These are phyloP conservation scores for Agriopis leucophaearia DNA, from an alignment of 2,888 invertebrate species.

Conservation along the genomic window DNA sequence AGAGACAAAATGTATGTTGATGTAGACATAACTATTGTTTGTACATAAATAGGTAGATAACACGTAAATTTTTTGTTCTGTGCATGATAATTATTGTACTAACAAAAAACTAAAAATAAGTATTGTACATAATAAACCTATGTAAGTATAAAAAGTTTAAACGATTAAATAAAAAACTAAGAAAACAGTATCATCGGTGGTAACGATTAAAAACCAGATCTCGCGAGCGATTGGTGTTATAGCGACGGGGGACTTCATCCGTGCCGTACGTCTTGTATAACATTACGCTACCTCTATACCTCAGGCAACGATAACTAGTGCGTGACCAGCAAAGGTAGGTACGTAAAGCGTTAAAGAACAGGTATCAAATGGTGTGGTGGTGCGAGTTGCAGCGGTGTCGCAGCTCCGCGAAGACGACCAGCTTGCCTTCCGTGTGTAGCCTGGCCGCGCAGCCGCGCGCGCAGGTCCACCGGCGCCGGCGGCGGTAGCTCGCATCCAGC, in stretches of 20 bases:
- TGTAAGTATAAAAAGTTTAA: constrained; percentile 7
- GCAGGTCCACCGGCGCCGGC: constrained; percentile 78
- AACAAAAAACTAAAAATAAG: too few species aligned
- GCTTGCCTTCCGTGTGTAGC: constrained; percentile 75
- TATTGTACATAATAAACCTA: too few species aligned
- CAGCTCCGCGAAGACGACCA: constrained; percentile 72
- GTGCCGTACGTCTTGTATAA: background rate
- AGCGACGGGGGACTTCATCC: background rate
- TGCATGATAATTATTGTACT: too few species aligned
- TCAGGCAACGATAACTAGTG: background rate
- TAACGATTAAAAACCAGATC: background rate
- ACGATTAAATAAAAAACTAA: constrained; percentile 5
- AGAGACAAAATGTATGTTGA: too few species aligned
- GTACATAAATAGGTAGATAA: too few species aligned
- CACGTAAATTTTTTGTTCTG: too few species aligned
- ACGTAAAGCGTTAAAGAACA: constrained; percentile 23
- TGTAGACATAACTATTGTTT: too few species aligned
- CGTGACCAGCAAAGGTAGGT: background rate
- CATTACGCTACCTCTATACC: background rate
- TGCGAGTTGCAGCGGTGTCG: constrained; percentile 67
- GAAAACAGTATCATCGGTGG: constrained; percentile 3
- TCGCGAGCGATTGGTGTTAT: too few species aligned
- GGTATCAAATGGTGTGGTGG: constrained; percentile 63
- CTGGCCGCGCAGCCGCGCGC: constrained; percentile 77
- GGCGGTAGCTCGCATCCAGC: constrained; percentile 69